Base-by-base conservation (phyloP, 2,888 invertebrate species). In the Nemapogon koenigi region DNA sequence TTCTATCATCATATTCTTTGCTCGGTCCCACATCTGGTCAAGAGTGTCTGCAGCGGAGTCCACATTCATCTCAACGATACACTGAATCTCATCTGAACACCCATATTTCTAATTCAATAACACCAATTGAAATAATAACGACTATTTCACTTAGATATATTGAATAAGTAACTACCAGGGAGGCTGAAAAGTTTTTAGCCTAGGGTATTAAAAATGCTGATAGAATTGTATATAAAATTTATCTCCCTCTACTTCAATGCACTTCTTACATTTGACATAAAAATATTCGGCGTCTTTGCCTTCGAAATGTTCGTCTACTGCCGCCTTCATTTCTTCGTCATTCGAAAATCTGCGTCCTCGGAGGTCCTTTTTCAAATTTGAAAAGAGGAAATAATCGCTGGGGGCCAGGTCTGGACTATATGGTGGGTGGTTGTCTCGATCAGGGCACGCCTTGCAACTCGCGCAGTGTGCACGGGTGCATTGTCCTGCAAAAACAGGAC, bases 171-270 rank as follows among this genome's bases (percentile, higher is more conserved):
- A n/a, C n/a, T n/a, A n/a, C n/a, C n/a, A n/a, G n/a, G n/a, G n/a
- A n/a, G n/a, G n/a, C n/a, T n/a, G n/a, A n/a, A 22, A 22, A 25
- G 25, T 35, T 35, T 35, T 35, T 22, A 35, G 25, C 35, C 35
- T 25, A 15, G 16, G 25, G 26, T 35, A 35, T 26, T 25, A 25
- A 35, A 4, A 35, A 22, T 22, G 35, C 35, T 35, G 25, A 35
- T 35, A 25, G 16, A 35, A 35, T 25, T 26, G 14, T 35, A 13
- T 35, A 15, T 15, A 31, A 31, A 31, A 31, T 6, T n/a, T n/a
- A n/a, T 15, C 13, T 15, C 16, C 13, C 6, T 14, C 16, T 31
- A 31, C 15, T 31, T 31, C 16, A 15, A 31, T 31, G 16, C 31
- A 31, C 31, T 35, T 35, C 22, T 35, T 35, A 35, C 35, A 25